Conservation (phyloP, 2,888 invertebrate species). For the Watsonalla cultraria region DNA sequence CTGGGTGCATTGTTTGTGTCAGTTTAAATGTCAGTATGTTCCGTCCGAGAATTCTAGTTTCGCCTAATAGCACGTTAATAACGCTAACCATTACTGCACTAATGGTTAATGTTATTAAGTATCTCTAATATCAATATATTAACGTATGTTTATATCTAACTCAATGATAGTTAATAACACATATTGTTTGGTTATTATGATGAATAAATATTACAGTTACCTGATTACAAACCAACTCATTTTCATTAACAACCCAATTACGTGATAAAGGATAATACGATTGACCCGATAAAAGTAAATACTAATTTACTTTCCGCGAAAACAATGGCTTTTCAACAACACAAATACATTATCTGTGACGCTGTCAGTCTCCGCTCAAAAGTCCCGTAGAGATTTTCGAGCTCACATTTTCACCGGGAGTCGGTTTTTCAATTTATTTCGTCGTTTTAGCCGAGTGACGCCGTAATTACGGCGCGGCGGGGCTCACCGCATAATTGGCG, state of each 20-base stretch:
- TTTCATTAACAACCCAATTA: constrained; percentile 59
- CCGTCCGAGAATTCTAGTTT: no score
- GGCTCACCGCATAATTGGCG: constrained; percentile 54
- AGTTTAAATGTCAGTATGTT: no score
- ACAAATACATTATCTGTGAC: constrained; percentile 67
- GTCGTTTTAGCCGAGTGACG: constrained; percentile 67
- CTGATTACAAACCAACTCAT: constrained; percentile 35
- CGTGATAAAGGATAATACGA: constrained; percentile 43
- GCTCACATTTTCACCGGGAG: constrained; percentile 60
- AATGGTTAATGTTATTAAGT: no score
- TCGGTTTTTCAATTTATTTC: constrained; percentile 73
- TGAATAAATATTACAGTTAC: constrained; percentile 5
- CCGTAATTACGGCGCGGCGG: constrained; percentile 61
- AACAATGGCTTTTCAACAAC: constrained; percentile 63
- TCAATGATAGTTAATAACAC: no score
- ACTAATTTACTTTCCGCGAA: constrained; percentile 48
- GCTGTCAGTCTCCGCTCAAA: constrained; percentile 53
- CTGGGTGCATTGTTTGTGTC: no score
- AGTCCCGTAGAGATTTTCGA: constrained; percentile 59
- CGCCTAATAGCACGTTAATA: no score
- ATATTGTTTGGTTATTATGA: no score
- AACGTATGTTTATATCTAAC: no score
- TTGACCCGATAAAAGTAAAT: constrained; percentile 41
- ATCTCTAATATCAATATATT: no score
- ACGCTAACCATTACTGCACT: no score